phyloP scores from a whole-genome alignment of 2,113 vertebrate species.

The Rana temporaria region DNA sequence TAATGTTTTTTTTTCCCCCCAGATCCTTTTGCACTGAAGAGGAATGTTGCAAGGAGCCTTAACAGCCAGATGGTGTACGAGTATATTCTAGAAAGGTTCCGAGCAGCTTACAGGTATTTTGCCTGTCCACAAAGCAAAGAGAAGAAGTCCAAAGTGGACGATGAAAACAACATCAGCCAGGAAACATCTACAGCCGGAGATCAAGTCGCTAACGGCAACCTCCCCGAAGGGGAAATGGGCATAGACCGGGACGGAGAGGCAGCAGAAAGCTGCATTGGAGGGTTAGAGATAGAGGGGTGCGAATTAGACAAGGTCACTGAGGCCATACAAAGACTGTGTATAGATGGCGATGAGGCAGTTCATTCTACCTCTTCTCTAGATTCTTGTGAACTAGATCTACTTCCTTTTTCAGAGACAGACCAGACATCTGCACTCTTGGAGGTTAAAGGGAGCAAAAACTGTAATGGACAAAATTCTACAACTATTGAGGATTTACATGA shows the following conservation, averaged over 20 bases:
- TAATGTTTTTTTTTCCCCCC: constrained; percentile 61
- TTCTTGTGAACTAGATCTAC: constrained; percentile 68
- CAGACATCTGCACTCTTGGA: constrained; percentile 63
- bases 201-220: constrained; percentile 67
- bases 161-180: constrained; percentile 72
- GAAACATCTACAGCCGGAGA: constrained; percentile 69
- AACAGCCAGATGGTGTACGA: constrained; percentile 99
- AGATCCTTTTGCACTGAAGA: constrained; percentile 98
- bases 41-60: constrained; percentile 95
- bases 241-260: constrained; percentile 64
- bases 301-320: constrained; percentile 52
- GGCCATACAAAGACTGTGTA: neutral
- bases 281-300: constrained; percentile 64
- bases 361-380: constrained; percentile 62
- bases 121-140: constrained; percentile 89
- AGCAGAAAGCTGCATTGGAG: constrained; percentile 27
- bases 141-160: constrained; percentile 72
- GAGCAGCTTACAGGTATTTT: constrained; percentile 94
- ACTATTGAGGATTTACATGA: constrained; percentile 64
- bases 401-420: constrained; percentile 59
- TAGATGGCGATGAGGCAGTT: neutral
- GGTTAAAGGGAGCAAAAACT: constrained; percentile 65
- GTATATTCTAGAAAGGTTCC: constrained; percentile 96
- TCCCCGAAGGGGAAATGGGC: constrained; percentile 65
- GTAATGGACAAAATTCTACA: constrained; percentile 62